Conservation (phyloP, 2,113 vertebrate species). For the Otis tarda region DNA sequence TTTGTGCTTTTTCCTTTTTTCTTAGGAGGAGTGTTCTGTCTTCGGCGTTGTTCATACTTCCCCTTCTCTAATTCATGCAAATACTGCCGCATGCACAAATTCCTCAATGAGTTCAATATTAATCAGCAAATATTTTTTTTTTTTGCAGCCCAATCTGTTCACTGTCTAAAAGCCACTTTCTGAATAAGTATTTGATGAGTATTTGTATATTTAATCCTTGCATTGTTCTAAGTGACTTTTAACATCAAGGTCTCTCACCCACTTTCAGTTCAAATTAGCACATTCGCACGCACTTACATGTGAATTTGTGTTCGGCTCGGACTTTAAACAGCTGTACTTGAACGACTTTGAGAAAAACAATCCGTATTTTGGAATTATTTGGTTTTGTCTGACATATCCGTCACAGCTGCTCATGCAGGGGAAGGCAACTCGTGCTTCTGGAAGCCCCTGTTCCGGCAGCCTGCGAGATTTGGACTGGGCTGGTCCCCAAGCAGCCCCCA, state of each 20-base stretch:
- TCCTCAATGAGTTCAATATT: slow-evolving; percentile 13
- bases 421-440: neutral
- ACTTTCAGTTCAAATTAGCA: neutral
- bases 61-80: neutral
- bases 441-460: neutral
- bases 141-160: neutral
- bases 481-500: neutral
- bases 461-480: fast-evolving
- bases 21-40: neutral
- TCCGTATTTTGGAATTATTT: neutral
- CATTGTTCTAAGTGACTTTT: slow-evolving; percentile 33
- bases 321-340: neutral
- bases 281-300: neutral
- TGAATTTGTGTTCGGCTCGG: fast-evolving
- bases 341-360: neutral
- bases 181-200: slow-evolving; percentile 26
- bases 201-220: slow-evolving; percentile 40
- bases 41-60: neutral
- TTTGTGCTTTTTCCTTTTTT: neutral
- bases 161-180: neutral
- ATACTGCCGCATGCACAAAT: neutral
- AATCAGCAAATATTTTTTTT: neutral
- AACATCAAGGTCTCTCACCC: neutral
- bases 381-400: neutral
- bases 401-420: neutral